Evolutionary conservation across 1,140 invertebrate species (phyloP).

Genomic region (Teleopsis dalmanni): DNA sequence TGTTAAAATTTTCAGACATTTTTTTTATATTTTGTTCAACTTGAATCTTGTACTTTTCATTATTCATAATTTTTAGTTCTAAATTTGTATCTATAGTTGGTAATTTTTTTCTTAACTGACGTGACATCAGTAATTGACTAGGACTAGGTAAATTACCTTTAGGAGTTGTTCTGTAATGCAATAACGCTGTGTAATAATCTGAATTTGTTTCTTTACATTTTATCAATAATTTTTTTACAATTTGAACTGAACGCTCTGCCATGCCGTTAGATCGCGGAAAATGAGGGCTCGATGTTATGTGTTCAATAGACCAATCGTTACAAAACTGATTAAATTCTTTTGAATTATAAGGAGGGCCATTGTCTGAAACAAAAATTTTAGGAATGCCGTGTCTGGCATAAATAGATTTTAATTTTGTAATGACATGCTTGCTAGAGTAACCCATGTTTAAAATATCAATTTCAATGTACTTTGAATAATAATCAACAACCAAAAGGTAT

Average conservation of each 20-base stretch:
- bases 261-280: slow-evolving; percentile 11
- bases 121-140: not conserved
- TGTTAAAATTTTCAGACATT: not conserved
- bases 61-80: slow-evolving; percentile 1
- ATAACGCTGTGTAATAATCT: slow-evolving; percentile 3
- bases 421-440: not conserved
- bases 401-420: slow-evolving; percentile 6
- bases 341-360: slow-evolving; percentile 9
- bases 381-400: slow-evolving; percentile 7
- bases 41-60: not conserved
- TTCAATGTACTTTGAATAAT: slow-evolving; percentile 10
- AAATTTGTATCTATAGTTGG: slow-evolving; percentile 1
- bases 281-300: slow-evolving; percentile 7
- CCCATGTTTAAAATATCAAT: not conserved
- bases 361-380: slow-evolving; percentile 7
- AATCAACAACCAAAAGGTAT: slow-evolving; percentile 10
- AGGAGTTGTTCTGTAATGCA: slow-evolving; percentile 3
- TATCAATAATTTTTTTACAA: slow-evolving; percentile 3
- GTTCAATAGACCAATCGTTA: not conserved
- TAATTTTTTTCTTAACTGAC: slow-evolving; percentile 5
- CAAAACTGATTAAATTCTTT: slow-evolving; percentile 8
- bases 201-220: slow-evolving; percentile 7
- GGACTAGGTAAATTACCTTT: slow-evolving; percentile 3
- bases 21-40: slow-evolving; percentile 2
- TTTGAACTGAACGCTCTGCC: slow-evolving; percentile 9